Conservation (phyloP, 53 echinoderm and acorn worm species). For the Echinarachnius parma region DNA sequence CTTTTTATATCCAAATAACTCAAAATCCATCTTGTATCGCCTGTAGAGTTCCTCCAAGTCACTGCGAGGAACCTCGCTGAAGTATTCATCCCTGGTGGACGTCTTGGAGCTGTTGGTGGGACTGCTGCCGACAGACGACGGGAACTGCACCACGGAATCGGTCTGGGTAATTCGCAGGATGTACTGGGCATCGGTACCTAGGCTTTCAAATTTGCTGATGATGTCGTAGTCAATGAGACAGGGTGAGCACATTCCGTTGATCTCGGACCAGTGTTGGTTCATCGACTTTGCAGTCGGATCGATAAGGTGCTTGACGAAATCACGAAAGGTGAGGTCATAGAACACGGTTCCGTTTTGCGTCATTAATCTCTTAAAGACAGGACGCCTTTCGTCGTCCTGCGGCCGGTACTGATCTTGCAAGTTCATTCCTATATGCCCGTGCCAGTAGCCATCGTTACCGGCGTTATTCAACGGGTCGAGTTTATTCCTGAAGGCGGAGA, state of each 20-base stretch:
- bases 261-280: constrained; percentile 57
- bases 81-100: constrained; percentile 30
- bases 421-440: constrained; percentile 1
- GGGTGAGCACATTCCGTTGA: constrained; percentile 43
- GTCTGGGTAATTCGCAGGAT: constrained; percentile 49
- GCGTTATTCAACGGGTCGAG: constrained; percentile 48
- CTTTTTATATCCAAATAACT: constrained; percentile 53
- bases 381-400: too few relatives aligned
- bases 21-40: constrained; percentile 46
- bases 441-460: constrained; percentile 20
- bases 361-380: not conserved
- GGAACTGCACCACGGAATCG: constrained; percentile 55
- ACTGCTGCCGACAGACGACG: constrained; percentile 53
- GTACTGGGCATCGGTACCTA: constrained; percentile 45
- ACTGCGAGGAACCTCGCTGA: constrained; percentile 14
- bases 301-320: constrained; percentile 49
- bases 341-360: constrained; percentile 2
- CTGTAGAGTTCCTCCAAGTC: constrained; percentile 35
- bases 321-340: constrained; percentile 56
- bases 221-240: constrained; percentile 59
- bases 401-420: constrained; percentile 2
- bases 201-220: constrained; percentile 56
- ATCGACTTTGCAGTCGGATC: not conserved
- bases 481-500: constrained; percentile 69
- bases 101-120: constrained; percentile 57